Base-by-base conservation (phyloP, 2,797 vertebrate genomes). In the Cuculus canorus region DNA sequence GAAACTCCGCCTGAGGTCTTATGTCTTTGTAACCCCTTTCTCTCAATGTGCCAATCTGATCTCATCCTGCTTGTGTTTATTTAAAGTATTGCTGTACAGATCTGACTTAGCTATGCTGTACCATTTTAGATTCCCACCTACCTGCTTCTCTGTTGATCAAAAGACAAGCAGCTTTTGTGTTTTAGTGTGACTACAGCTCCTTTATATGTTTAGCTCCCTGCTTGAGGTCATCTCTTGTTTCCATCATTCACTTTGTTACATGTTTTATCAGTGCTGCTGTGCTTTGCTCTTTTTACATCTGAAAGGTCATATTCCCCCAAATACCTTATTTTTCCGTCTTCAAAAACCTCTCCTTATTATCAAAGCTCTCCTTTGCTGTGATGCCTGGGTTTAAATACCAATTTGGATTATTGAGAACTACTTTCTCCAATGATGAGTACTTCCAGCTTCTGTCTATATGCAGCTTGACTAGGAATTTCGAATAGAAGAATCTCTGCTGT, bases 101-200 rank as follows among this genome's bases (percentile, higher is more conserved):
- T 32, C 48, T 57, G 61, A 37, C 17, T 37, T 64, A 17, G 33
- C 45, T 60, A 0, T 56, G 25, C 16, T 56, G 6, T 68, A 9
- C 69, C 2, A 0, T 53, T 19, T 71, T 41, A 0, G 5, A 2
- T 69, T 80, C 4, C 2, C 52, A 19, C 12, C 17, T 35, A 13
- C 22, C 33, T 78, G 48, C 54, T 75, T 19, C 43, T 71, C 23
- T 47, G 35, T 27, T 68, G 18, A 37, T 56, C 28, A 8, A 19
- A 69, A 52, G n/a, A 22, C 1, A 2, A 24, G 16, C 21, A 39
- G 5, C 14, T 56, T 82, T 5, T 35, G n/a, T 18, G 3, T 25
- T 65, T 57, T 68, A 56, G 39, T 8, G 7, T 43, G 53, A 10
- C 57, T 53, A 7, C 2, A 1, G 27, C 21, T 82, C 32, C 23